These are phyloP conservation scores for Drosophila neocordata DNA, from an alignment of 1,140 invertebrate species.

Conservation along the genomic window DNA sequence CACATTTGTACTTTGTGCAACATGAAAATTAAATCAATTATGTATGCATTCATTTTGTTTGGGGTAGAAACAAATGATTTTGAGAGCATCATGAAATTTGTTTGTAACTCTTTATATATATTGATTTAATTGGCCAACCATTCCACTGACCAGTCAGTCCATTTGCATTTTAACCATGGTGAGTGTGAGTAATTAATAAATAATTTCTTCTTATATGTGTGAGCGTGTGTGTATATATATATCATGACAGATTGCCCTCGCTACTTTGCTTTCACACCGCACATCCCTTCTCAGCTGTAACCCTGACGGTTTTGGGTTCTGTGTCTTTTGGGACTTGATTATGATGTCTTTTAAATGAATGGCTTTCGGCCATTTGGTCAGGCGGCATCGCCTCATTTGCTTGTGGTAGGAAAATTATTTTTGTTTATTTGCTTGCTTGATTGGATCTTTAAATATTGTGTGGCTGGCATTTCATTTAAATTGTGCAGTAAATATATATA, in stretches of 20 bases:
- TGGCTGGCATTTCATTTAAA: constrained; percentile 2
- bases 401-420: constrained; percentile 10
- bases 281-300: neutral
- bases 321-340: constrained; percentile 42
- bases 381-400: neutral
- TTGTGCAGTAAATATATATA: neutral
- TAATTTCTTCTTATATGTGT: constrained; percentile 46
- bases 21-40: constrained; percentile 72
- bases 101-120: constrained; percentile 55
- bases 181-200: constrained; percentile 73
- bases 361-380: constrained; percentile 36
- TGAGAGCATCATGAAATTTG: constrained; percentile 35
- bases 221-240: constrained; percentile 26
- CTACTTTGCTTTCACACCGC: neutral
- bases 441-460: constrained; percentile 8
- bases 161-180: neutral
- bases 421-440: constrained; percentile 10
- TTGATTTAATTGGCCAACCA: constrained; percentile 62
- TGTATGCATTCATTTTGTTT: constrained; percentile 70
- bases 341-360: constrained; percentile 59
- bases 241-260: constrained; percentile 52
- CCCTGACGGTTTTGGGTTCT: neutral
- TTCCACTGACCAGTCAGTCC: constrained; percentile 16
- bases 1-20: constrained; percentile 35
- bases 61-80: constrained; percentile 7